Percentiles rank a stretch among this genome's conserved stretches.
These are phyloP conservation scores for Zosterops borbonicus DNA, from an alignment of 2,113 vertebrate species.

Conservation along the genomic window DNA sequence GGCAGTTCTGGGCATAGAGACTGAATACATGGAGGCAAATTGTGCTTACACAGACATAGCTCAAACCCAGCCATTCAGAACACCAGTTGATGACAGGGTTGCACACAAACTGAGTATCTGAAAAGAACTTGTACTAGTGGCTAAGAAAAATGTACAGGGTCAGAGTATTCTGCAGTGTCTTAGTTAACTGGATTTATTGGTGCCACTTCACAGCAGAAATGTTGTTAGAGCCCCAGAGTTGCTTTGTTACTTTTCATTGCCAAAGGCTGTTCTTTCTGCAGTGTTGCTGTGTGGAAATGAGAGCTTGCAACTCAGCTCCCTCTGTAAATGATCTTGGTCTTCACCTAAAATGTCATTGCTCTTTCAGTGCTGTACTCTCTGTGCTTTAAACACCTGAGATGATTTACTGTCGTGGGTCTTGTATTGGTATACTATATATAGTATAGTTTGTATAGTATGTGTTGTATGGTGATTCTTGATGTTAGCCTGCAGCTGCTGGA, in stretches of 20 bases:
- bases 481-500: rapidly evolving
- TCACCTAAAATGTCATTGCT: not conserved
- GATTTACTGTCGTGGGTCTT: not conserved
- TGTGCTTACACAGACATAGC: conserved; percentile 43
- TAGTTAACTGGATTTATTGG: conserved; percentile 29
- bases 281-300: not conserved
- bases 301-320: not conserved
- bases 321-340: rapidly evolving
- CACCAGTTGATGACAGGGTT: not conserved
- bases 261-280: not conserved
- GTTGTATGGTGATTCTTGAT: not conserved
- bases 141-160: not conserved
- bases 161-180: not conserved
- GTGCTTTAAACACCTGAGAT: not conserved
- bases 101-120: not conserved
- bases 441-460: not conserved
- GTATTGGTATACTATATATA: not conserved
- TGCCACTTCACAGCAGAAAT: not conserved
- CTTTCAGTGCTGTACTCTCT: not conserved
- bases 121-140: not conserved
- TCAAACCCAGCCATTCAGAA: conserved; percentile 30
- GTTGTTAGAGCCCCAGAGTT: not conserved
- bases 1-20: not conserved
- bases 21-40: not conserved
- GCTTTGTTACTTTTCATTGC: conserved; percentile 25